Evolutionary conservation across 2,113 vertebrate genomes (phyloP).

Genomic region (Entelurus aequoreus): DNA sequence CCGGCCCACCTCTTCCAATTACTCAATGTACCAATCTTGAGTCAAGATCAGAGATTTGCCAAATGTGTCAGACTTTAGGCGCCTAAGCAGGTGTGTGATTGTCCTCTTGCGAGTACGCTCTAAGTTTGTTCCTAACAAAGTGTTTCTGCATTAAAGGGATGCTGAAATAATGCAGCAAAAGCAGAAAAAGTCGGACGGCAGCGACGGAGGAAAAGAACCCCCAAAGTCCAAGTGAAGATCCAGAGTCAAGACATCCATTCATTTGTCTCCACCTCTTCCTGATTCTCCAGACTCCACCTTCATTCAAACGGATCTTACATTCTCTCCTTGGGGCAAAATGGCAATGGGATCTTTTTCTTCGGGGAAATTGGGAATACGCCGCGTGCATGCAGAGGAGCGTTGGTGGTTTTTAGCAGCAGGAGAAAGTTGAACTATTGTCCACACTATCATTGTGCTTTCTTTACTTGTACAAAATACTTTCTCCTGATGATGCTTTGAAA

Average conservation of each 20-base stretch:
- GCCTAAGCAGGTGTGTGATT: too few species aligned
- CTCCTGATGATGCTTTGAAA: conserved; percentile 63
- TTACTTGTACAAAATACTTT: conserved; percentile 64
- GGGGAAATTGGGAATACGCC: conserved; percentile 1
- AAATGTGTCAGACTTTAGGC: too few species aligned
- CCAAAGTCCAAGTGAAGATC: conserved; percentile 53
- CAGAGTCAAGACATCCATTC: conserved; percentile 48
- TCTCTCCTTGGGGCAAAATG: conserved; percentile 52
- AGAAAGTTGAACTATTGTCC: conserved; percentile 45
- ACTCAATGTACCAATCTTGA: too few species aligned
- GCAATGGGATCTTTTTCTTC: conserved; percentile 52
- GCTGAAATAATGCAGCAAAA: conserved; percentile 95
- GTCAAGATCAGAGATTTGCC: too few species aligned
- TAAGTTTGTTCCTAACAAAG: background rate
- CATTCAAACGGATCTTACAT: conserved; percentile 41
- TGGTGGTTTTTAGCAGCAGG: conserved; percentile 37
- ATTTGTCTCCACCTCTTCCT: conserved; percentile 31
- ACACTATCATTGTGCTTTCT: conserved; percentile 66
- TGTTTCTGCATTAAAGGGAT: conserved; percentile 72
- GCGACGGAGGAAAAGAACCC: conserved; percentile 52
- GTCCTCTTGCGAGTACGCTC: background rate
- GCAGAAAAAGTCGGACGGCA: conserved; percentile 81
- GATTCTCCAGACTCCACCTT: conserved; percentile 53
- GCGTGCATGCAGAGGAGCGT: conserved; percentile 44
- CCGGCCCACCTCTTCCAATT: too few species aligned